These are phyloP conservation scores for Conomelus anceps DNA, from an alignment of 2,888 invertebrate species.

Conservation along the genomic window DNA sequence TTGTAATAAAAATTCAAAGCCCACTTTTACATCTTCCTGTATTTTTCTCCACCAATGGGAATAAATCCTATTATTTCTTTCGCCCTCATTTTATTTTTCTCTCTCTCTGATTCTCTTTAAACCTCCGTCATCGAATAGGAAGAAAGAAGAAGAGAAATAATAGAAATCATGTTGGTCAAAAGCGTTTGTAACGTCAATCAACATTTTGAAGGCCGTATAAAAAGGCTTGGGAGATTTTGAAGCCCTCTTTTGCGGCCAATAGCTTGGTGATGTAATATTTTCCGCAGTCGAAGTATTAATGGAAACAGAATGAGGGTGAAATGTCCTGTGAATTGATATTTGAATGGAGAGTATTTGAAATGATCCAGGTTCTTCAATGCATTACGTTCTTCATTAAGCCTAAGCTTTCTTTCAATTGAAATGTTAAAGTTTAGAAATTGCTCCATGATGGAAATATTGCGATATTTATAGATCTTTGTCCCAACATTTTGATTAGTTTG, in stretches of 20 bases:
- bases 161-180: too few relatives aligned
- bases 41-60: not conserved
- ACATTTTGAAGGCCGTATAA: not conserved
- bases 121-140: not conserved
- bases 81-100: not conserved
- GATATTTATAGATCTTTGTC: too few relatives aligned
- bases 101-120: not conserved
- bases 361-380: too few relatives aligned
- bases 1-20: not conserved
- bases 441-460: too few relatives aligned
- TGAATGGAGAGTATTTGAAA: not conserved
- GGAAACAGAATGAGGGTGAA: not conserved
- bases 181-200: not conserved
- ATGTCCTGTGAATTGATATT: not conserved
- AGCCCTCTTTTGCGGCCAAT: not conserved
- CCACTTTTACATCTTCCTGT: not conserved
- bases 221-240: not conserved
- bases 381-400: too few relatives aligned
- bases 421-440: too few relatives aligned
- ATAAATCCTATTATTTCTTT: not conserved
- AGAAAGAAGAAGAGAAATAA: too few relatives aligned
- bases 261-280: not conserved
- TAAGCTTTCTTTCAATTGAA: too few relatives aligned
- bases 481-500: too few relatives aligned
- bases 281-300: not conserved